Percentiles rank a stretch among this genome's conserved stretches.
Conservation (phyloP, 1,140 invertebrate genomes). For the Drosophila truncata region DNA sequence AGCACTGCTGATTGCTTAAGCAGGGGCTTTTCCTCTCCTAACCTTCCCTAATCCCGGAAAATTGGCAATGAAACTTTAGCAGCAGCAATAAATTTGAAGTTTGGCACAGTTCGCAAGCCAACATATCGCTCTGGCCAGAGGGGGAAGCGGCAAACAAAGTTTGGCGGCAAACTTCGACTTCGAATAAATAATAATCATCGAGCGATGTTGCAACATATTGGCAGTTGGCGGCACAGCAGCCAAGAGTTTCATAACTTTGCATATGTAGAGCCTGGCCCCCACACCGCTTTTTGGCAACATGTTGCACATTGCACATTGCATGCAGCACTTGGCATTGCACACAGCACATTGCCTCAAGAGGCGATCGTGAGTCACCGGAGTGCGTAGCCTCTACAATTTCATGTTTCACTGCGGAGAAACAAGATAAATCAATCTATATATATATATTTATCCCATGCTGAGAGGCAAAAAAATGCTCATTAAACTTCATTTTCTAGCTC, state of each 20-base stretch:
- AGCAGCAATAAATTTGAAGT: conserved; percentile 70
- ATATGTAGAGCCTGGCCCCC: conserved; percentile 18
- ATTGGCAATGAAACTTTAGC: conserved; percentile 77
- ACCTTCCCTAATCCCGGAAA: conserved; percentile 17
- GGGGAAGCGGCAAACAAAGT: conserved; percentile 7
- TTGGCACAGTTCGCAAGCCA: conserved; percentile 67
- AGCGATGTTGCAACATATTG: conserved; percentile 57
- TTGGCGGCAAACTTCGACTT: conserved; percentile 1
- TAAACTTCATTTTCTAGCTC: conserved; percentile 58
- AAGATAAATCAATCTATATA: conserved; percentile 66
- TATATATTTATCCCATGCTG: conserved; percentile 45
- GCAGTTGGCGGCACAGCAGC: conserved; percentile 36
- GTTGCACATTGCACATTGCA: conserved; percentile 45
- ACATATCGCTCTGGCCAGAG: neutral
- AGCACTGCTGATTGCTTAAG: conserved; percentile 59
- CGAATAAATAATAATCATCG: conserved; percentile 59
- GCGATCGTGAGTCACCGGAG: conserved; percentile 27
- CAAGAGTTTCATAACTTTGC: conserved; percentile 60
- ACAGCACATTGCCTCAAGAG: conserved; percentile 23
- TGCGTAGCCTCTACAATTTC: conserved; percentile 28
- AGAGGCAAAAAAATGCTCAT: conserved; percentile 62
- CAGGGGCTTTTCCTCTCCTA: neutral
- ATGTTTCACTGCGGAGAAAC: conserved; percentile 33
- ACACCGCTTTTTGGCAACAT: conserved; percentile 46
- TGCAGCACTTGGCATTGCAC: conserved; percentile 52